Evolutionary conservation across 2,113 vertebrate species (phyloP).

Genomic region (Ameiurus melas): DNA sequence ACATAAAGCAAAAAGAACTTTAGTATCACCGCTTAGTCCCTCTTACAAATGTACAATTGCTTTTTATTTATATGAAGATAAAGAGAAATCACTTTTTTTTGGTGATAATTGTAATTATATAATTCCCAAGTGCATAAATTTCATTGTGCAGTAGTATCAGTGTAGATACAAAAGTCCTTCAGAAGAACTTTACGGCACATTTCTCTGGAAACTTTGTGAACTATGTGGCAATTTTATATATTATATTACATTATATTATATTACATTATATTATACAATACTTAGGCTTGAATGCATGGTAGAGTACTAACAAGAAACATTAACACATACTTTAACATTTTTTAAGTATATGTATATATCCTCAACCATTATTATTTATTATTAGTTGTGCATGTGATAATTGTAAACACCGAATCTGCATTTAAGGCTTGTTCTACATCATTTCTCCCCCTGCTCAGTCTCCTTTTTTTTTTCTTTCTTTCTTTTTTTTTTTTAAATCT

Average conservation of each 20-base stretch:
- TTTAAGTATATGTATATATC: background rate
- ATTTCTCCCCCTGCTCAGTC: background rate
- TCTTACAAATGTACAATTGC: background rate
- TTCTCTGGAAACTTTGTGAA: background rate
- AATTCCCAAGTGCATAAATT: background rate
- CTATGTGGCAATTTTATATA: background rate
- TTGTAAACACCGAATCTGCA: background rate
- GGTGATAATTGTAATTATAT: background rate
- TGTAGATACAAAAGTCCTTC: background rate
- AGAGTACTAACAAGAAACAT: background rate
- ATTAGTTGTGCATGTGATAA: background rate
- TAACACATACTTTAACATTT: background rate
- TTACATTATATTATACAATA: background rate
- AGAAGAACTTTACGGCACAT: background rate
- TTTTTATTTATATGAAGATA: constrained; percentile 20
- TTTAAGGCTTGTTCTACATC: background rate
- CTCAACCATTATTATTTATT: background rate
- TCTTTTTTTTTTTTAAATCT: background rate
- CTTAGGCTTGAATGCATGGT: background rate
- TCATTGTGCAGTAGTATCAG: background rate
- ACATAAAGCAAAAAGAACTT: background rate
- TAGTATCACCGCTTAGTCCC: background rate
- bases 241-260: background rate
- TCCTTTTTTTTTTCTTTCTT: background rate
- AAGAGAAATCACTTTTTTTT: background rate